Evolutionary conservation across 2,888 invertebrate species (phyloP).

Genomic region (Scaptomyza caliginosa): DNA sequence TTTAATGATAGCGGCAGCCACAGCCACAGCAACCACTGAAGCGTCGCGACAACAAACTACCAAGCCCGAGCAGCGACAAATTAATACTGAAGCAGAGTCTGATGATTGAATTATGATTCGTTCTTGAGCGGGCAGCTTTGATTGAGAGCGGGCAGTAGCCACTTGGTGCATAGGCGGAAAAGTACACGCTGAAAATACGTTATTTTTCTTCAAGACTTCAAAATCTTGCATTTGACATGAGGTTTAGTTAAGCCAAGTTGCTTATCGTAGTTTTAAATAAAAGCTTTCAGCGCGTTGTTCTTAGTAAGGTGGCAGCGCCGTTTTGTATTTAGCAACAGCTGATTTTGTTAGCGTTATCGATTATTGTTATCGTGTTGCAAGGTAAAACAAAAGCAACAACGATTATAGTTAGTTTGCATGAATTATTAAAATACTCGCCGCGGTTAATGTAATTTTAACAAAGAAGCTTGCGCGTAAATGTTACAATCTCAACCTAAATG

Average conservation of each 20-base stretch:
- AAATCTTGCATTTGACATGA: not conserved
- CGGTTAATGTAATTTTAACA: constrained; percentile 17
- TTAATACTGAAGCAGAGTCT: constrained; percentile 58
- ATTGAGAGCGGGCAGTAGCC: not conserved
- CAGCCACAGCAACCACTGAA: constrained; percentile 11
- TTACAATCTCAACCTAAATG: not conserved
- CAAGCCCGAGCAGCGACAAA: constrained; percentile 44
- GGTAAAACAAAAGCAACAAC: constrained; percentile 59
- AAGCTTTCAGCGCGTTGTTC: constrained; percentile 18
- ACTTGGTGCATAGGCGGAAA: constrained; percentile 4
- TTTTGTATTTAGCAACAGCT: constrained; percentile 21
- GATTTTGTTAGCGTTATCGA: constrained; percentile 33
- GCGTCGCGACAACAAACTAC: constrained; percentile 28
- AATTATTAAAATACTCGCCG: constrained; percentile 33
- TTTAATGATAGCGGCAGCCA: constrained; percentile 27
- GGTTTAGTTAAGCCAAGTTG: not conserved
- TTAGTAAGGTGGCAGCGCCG: constrained; percentile 36
- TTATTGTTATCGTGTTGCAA: constrained; percentile 51
- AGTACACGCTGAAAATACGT: not conserved
- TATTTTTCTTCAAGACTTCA: not conserved
- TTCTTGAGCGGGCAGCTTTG: not conserved
- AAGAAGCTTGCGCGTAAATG: constrained; percentile 12
- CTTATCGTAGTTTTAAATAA: constrained; percentile 35
- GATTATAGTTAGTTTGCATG: constrained; percentile 33
- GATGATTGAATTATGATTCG: constrained; percentile 23